Evolutionary conservation across 2,113 vertebrate genomes (phyloP).

Genomic region (Thymallus thymallus): DNA sequence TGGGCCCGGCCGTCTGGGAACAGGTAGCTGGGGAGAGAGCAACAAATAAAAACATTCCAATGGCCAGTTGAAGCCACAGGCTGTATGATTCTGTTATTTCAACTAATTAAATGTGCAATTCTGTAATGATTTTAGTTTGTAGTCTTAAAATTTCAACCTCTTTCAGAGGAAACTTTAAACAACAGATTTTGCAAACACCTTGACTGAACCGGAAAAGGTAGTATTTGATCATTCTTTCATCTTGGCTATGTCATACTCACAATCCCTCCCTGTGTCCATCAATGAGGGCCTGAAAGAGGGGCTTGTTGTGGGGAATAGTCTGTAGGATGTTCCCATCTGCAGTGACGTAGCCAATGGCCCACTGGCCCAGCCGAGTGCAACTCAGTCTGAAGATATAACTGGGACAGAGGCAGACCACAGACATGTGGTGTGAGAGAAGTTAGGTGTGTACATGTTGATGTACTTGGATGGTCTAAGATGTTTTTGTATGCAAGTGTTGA

Average conservation of each 20-base stretch:
- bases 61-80: background rate
- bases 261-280: constrained; percentile 99
- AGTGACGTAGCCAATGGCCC: constrained; percentile 98
- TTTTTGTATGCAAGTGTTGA: background rate
- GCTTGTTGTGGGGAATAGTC: constrained; percentile 98
- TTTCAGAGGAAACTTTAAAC: too few species aligned
- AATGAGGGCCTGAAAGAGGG: constrained; percentile 97
- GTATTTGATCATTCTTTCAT: too few species aligned
- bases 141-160: too few species aligned
- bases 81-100: too few species aligned
- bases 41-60: constrained; percentile 8
- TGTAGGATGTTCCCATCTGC: constrained; percentile 98
- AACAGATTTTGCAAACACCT: background rate
- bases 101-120: too few species aligned
- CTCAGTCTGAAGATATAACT: constrained; percentile 98
- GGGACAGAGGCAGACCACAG: background rate
- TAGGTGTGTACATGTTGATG: background rate
- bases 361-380: constrained; percentile 95
- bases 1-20: constrained; percentile 97
- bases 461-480: background rate
- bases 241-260: constrained; percentile 71
- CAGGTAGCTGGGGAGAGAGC: constrained; percentile 77
- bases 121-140: too few species aligned
- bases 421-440: background rate
- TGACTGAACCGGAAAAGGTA: background rate